These are phyloP conservation scores for Setophaga coronata DNA, from an alignment of 2,113 vertebrate genomes.

Conservation along the genomic window DNA sequence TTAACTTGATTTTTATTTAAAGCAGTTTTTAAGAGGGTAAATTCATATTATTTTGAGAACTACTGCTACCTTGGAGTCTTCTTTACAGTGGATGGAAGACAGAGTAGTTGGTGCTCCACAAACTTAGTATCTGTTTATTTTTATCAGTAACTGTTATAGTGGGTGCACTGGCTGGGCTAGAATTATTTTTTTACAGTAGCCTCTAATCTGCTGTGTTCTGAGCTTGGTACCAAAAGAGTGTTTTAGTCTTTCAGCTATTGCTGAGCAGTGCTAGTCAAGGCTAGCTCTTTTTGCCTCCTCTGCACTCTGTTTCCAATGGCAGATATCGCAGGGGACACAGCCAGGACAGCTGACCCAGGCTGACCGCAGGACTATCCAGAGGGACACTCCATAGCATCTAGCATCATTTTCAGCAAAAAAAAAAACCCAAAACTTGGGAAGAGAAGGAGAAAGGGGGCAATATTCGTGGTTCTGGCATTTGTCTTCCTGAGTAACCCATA, in stretches of 20 bases:
- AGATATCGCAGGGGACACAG: not conserved
- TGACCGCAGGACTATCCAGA: accelerated
- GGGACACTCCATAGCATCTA: not conserved
- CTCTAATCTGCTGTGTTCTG: not conserved
- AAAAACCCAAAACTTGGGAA: not conserved
- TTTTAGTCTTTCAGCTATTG: not conserved
- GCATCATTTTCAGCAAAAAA: not conserved
- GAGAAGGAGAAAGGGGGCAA: not conserved
- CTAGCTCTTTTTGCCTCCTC: not conserved
- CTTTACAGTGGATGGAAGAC: not conserved
- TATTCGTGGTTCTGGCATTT: not conserved
- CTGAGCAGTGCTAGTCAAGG: not conserved
- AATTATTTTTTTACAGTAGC: not conserved
- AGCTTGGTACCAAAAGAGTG: not conserved
- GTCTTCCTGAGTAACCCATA: not conserved
- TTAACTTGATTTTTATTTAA: not conserved
- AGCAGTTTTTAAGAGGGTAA: not conserved
- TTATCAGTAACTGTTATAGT: accelerated
- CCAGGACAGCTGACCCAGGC: not conserved
- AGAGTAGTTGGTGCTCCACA: not conserved
- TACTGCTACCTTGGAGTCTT: not conserved
- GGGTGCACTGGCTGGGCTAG: not conserved
- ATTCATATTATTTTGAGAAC: not conserved
- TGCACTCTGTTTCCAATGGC: not conserved
- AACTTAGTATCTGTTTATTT: not conserved